Evolutionary conservation across 2,888 invertebrate species (phyloP).

Genomic region (Omphaloscelis lunosa): DNA sequence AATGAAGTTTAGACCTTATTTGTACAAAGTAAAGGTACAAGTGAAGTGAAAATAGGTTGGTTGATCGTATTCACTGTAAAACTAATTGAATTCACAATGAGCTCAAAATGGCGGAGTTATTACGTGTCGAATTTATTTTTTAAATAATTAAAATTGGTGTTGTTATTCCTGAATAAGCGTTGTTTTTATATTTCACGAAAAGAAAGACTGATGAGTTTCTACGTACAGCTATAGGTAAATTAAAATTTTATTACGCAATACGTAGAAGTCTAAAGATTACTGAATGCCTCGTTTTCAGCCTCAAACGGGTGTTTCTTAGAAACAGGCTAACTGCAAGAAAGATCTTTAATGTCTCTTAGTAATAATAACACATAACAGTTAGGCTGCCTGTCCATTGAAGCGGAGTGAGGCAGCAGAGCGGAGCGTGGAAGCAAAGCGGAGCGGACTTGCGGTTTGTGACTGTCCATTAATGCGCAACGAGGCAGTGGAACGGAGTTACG

Average conservation of each 20-base stretch:
- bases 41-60: slow-evolving; percentile 16
- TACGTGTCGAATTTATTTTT: slow-evolving; percentile 55
- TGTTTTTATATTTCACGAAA: neutral
- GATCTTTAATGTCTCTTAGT: neutral
- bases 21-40: neutral
- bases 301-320: neutral
- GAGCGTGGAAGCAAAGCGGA: too few species aligned
- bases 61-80: slow-evolving; percentile 59
- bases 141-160: too few species aligned
- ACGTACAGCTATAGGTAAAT: neutral
- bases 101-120: slow-evolving; percentile 59
- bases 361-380: neutral
- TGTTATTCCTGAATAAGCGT: too few species aligned
- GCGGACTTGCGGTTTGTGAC: too few species aligned
- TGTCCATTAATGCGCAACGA: too few species aligned
- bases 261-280: neutral
- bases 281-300: too few species aligned
- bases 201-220: neutral
- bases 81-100: slow-evolving; percentile 77
- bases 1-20: slow-evolving; percentile 32
- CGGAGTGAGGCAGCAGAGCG: too few species aligned
- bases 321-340: neutral
- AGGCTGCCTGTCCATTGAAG: too few species aligned
- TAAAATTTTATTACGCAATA: neutral
- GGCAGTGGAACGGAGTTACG: too few species aligned